Evolutionary conservation across 2,797 vertebrate genomes (phyloP).

Genomic region (Coendou prehensilis): DNA sequence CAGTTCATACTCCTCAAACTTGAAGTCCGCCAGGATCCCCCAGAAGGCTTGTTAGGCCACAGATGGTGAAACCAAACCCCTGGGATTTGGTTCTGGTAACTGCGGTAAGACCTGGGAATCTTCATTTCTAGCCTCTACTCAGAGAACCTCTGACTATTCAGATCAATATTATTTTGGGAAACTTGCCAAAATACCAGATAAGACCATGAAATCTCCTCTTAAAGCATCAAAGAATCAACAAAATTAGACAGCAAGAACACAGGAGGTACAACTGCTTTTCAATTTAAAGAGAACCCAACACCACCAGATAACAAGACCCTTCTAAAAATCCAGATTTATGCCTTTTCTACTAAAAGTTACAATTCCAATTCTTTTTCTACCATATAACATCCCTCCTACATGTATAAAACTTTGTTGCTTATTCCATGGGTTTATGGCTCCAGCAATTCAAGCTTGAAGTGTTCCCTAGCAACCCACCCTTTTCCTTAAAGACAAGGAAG

Average conservation of each 20-base stretch:
- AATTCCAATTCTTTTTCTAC: neutral
- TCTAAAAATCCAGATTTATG: neutral
- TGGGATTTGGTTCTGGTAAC: neutral
- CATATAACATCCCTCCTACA: neutral
- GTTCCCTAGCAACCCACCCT: neutral
- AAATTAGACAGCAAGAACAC: neutral
- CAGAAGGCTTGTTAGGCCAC: neutral
- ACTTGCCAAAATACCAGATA: neutral
- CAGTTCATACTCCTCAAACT: neutral
- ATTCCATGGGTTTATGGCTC: neutral
- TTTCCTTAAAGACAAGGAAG: neutral
- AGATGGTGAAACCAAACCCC: too few species aligned
- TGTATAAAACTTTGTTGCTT: neutral
- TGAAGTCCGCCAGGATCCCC: neutral
- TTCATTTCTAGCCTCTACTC: neutral
- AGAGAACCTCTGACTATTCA: neutral
- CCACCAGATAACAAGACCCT: neutral
- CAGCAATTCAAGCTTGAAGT: neutral
- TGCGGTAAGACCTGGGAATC: neutral
- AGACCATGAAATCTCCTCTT: neutral
- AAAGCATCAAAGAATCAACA: neutral
- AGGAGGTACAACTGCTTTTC: neutral
- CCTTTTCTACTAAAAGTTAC: neutral
- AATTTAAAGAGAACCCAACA: neutral
- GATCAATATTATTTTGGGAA: neutral